Base-by-base conservation (phyloP, 37 sponge, comb jelly and placozoan genomes). In the Aphrocallistes beatrix region DNA sequence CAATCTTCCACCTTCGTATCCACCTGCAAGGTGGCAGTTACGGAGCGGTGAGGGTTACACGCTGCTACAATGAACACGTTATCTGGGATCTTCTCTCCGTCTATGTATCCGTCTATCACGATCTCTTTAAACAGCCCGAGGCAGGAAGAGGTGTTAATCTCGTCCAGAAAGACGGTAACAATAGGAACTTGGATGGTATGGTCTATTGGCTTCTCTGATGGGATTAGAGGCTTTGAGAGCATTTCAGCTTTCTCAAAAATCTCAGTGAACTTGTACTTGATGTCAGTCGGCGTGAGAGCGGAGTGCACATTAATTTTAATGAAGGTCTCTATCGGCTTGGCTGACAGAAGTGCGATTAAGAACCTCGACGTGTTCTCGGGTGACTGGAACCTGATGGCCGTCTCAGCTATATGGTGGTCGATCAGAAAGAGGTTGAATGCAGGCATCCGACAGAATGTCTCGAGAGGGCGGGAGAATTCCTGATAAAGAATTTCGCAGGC, bases 71-170 rank as follows among this genome's bases (percentile, higher is more conserved):
- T 84, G 47, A 91, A 91, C 13, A 91, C 38, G 40, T 91, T 91
- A 19, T 82, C 69, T 0, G 89, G 92, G 0, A 91, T 36, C 28
- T 84, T 89, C 81, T 91, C 84, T 89, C 95, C 95, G 84, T 95
- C 92, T 36, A 95, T 75, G 34, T 85, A 89, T 81, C 86, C 86
- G 86, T 95, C 95, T 17, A 95, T 84, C 37, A 95, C 83, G 36
- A 95, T 88, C 82, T 95, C 95, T 51, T 95, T 95, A 87, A 95
- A 89, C 10, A 95, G 86, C 23, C 95, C 95, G 36, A 90, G 75
- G 81, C 95, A 92, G 6, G 90, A 91, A 37, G 95, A 89, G 9
- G 95, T 94, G 85, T 94, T 94, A 82, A 94, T 88, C 42, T 95
- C 95, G 86, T 95, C 95, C 51, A 95, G 82, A 90, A 95, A 95